Evolutionary conservation across 2,113 vertebrate species (phyloP).

Genomic region (Erinaceus europaeus): DNA sequence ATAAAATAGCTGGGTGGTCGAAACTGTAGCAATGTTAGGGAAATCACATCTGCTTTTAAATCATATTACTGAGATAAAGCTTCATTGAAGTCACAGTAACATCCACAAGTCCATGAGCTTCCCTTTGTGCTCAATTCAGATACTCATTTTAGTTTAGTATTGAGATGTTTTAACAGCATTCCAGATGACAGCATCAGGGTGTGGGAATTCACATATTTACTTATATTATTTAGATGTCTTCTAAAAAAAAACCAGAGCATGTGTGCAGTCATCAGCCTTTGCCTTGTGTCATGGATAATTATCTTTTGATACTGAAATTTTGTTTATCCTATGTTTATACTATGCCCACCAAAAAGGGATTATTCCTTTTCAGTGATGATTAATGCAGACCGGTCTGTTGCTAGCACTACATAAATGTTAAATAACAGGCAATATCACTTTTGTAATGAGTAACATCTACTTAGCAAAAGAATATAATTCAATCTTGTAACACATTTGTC

Average conservation of each 20-base stretch:
- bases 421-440: conserved; percentile 21
- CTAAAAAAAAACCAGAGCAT: conserved; percentile 49
- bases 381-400: not conserved
- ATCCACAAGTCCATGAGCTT: conserved; percentile 33
- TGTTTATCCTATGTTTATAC: conserved; percentile 26
- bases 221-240: conserved; percentile 71
- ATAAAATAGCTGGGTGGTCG: conserved; percentile 69
- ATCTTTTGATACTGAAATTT: conserved; percentile 70
- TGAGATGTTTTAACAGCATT: conserved; percentile 40
- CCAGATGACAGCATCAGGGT: conserved; percentile 38
- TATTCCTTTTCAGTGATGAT: not conserved
- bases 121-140: conserved; percentile 59
- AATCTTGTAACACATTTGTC: conserved; percentile 59
- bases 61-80: conserved; percentile 65
- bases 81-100: conserved; percentile 29
- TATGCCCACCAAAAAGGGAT: not conserved
- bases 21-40: conserved; percentile 59
- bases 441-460: conserved; percentile 59
- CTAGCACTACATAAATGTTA: conserved; percentile 10
- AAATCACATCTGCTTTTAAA: conserved; percentile 72
- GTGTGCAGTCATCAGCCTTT: conserved; percentile 62
- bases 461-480: conserved; percentile 70
- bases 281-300: conserved; percentile 63
- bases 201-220: conserved; percentile 30
- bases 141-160: not conserved